These are phyloP conservation scores for Argya squamiceps DNA, from an alignment of 2,797 vertebrate species.

Conservation along the genomic window DNA sequence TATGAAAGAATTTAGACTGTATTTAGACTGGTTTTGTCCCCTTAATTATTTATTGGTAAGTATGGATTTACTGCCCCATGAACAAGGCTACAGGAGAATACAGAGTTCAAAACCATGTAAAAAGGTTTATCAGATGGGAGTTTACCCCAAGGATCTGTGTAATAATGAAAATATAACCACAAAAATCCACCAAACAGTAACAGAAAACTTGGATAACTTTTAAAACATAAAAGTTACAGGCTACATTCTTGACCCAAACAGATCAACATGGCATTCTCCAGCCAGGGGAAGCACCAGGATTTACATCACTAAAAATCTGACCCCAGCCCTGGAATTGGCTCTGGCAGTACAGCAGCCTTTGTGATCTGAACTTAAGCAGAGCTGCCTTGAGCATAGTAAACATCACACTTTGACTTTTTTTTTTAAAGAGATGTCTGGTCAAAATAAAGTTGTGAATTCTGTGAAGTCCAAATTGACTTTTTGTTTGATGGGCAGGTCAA, in stretches of 20 bases:
- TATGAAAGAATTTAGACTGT: not conserved
- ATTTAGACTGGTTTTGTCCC: not conserved
- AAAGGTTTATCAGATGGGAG: not conserved
- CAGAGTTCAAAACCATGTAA: not conserved
- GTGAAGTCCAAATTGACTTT: not conserved
- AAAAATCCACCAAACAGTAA: not conserved
- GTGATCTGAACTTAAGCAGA: accelerated
- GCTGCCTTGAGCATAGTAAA: not conserved
- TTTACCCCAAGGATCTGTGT: not conserved
- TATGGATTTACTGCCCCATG: not conserved
- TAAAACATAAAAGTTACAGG: not conserved
- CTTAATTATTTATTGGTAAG: not conserved
- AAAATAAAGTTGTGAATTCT: not conserved
- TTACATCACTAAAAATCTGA: not conserved
- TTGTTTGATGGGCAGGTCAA: not conserved
- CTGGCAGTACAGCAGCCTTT: not conserved
- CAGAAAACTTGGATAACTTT: not conserved
- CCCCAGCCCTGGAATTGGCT: not conserved
- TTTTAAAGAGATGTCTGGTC: not conserved
- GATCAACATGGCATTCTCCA: not conserved
- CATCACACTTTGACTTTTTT: not conserved
- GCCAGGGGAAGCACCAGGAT: not conserved
- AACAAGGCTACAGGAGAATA: not conserved
- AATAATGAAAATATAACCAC: not conserved
- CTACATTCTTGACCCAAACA: not conserved